Evolutionary conservation across 2,113 vertebrate genomes (phyloP).

Genomic region (Ceratotherium simum): DNA sequence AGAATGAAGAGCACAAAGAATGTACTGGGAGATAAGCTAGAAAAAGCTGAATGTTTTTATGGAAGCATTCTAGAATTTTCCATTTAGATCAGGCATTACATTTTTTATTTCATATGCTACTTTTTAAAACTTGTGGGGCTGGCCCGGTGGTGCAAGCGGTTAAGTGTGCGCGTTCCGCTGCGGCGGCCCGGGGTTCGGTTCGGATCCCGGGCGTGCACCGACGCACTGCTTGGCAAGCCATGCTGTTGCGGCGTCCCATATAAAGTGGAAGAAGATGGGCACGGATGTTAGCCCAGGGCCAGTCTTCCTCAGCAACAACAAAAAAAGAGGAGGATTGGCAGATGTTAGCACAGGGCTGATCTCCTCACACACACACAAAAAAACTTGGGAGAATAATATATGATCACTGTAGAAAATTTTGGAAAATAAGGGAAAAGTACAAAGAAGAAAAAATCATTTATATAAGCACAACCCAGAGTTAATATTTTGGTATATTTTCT

Average conservation of each 20-base stretch:
- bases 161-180: no score
- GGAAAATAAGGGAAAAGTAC: background rate
- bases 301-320: no score
- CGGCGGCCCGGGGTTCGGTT: no score
- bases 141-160: no score
- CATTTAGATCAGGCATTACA: background rate
- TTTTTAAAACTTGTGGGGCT: background rate
- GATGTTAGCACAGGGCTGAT: no score
- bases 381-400: background rate
- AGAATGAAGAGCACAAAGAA: background rate
- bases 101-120: slow-evolving; percentile 1
- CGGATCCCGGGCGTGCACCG: no score
- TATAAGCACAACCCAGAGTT: background rate
- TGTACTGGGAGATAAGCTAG: background rate
- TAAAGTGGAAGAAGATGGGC: no score
- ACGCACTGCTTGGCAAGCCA: no score
- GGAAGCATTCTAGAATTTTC: background rate
- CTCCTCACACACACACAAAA: no score
- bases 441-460: slow-evolving; percentile 11
- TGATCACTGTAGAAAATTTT: background rate
- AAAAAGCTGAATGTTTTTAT: background rate
- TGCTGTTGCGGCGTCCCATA: no score
- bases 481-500: background rate
- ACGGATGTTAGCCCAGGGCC: no score
- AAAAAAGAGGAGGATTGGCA: no score